phyloP scores from a whole-genome alignment of 2,888 invertebrate species.

The Oligia fasciuncula region DNA sequence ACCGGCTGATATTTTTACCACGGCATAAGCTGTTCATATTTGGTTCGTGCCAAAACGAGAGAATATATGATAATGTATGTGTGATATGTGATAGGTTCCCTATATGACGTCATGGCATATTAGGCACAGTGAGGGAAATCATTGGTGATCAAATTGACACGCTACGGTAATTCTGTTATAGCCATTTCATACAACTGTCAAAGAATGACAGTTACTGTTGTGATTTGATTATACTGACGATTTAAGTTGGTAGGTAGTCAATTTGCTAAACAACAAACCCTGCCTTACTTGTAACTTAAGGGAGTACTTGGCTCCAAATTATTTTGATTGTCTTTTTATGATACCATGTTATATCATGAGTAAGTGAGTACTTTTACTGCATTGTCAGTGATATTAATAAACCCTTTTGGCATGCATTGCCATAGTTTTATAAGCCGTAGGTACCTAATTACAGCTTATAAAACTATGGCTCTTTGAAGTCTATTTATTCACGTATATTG shows the following conservation, averaged over 20 bases:
- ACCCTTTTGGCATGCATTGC: slow-evolving; percentile 26
- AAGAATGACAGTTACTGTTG: not conserved
- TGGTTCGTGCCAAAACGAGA: not conserved
- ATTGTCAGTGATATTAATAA: not conserved
- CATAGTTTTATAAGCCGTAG: slow-evolving; percentile 12
- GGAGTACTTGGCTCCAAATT: slow-evolving; percentile 1
- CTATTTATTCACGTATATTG: slow-evolving; percentile 7
- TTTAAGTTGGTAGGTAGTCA: not conserved
- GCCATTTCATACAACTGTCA: not conserved
- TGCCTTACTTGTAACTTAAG: not conserved
- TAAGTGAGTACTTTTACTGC: not conserved
- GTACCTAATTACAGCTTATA: slow-evolving; percentile 4
- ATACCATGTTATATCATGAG: not conserved
- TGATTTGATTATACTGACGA: not conserved
- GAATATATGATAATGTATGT: no score
- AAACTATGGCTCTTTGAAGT: slow-evolving; percentile 29
- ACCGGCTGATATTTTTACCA: not conserved
- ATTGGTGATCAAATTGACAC: not conserved
- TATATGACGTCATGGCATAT: not conserved
- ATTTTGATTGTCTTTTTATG: slow-evolving; percentile 26
- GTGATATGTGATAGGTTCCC: not conserved
- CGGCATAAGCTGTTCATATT: not conserved
- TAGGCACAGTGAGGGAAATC: not conserved
- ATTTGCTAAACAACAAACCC: not conserved
- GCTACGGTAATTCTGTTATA: not conserved